phyloP scores from a whole-genome alignment of 1,140 invertebrate species.

The Musca domestica region DNA sequence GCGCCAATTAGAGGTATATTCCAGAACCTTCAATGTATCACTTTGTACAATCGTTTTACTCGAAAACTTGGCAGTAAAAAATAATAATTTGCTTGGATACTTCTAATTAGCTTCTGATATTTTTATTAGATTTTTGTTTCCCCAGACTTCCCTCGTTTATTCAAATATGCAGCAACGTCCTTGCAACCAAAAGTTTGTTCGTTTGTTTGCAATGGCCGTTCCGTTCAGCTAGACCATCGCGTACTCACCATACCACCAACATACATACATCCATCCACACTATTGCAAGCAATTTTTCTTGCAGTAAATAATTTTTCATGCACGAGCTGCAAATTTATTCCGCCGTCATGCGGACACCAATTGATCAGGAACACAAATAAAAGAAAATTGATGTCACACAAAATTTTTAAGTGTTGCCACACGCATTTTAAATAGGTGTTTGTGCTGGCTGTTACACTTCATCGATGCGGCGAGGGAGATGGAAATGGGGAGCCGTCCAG shows the following conservation, averaged over 20 bases:
- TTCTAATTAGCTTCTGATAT: no score
- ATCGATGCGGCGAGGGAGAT: no score
- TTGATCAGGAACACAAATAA: constrained; percentile 18
- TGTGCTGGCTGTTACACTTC: neutral
- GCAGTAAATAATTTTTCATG: constrained; percentile 29
- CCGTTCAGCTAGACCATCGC: neutral
- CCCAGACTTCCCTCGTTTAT: no score
- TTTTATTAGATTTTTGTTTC: no score
- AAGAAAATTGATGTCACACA: constrained; percentile 21
- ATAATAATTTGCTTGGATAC: no score
- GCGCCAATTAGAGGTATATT: no score
- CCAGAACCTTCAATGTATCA: no score
- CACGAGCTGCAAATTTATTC: constrained; percentile 17
- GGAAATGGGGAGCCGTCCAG: no score
- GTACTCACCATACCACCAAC: neutral
- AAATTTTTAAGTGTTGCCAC: constrained; percentile 21
- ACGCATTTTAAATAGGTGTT: constrained; percentile 22
- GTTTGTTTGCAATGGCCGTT: neutral
- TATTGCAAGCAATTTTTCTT: constrained; percentile 28
- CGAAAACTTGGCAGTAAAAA: no score
- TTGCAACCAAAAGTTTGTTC: neutral
- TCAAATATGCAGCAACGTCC: constrained; percentile 7
- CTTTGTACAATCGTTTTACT: no score
- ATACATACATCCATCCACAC: neutral
- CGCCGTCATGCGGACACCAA: constrained; percentile 17